These are phyloP conservation scores for Ptychadena robeensis DNA, from an alignment of 2,797 vertebrate genomes.

Conservation along the genomic window DNA sequence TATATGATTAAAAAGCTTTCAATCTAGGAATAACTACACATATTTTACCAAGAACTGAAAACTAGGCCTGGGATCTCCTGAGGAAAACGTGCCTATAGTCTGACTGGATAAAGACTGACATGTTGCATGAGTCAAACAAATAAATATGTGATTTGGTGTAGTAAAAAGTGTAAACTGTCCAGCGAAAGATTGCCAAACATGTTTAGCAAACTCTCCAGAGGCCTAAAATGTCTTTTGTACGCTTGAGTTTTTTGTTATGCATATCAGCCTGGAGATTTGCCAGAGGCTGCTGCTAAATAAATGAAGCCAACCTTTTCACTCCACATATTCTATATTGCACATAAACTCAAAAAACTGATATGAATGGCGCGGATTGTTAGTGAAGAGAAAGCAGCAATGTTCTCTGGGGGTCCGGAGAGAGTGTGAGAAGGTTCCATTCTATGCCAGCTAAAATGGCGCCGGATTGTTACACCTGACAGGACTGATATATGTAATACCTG, in stretches of 20 bases:
- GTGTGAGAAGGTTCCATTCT: constrained; percentile 3
- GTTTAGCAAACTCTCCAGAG: constrained; percentile 50
- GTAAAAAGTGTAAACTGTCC: constrained; percentile 23
- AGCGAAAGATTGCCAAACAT: constrained; percentile 46
- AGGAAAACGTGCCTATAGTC: background rate
- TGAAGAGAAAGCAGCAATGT: constrained; percentile 10
- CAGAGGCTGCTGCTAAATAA: constrained; percentile 56
- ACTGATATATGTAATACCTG: background rate
- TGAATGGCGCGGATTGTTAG: constrained; percentile 5
- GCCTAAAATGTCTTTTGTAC: constrained; percentile 42
- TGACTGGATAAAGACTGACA: background rate
- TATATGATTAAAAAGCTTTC: background rate
- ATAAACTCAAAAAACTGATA: constrained; percentile 36
- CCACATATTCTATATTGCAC: constrained; percentile 18
- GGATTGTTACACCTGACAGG: background rate
- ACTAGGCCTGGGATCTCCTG: background rate
- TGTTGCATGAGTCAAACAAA: constrained; percentile 11
- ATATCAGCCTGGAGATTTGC: constrained; percentile 56
- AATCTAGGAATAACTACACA: background rate
- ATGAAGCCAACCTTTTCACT: constrained; percentile 50
- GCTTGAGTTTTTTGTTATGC: constrained; percentile 52
- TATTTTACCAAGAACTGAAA: background rate
- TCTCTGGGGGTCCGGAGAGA: constrained; percentile 35
- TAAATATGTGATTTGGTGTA: constrained; percentile 31
- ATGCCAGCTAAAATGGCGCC: background rate